phyloP scores from a whole-genome alignment of 2,113 vertebrate genomes.

The Alouatta palliata region DNA sequence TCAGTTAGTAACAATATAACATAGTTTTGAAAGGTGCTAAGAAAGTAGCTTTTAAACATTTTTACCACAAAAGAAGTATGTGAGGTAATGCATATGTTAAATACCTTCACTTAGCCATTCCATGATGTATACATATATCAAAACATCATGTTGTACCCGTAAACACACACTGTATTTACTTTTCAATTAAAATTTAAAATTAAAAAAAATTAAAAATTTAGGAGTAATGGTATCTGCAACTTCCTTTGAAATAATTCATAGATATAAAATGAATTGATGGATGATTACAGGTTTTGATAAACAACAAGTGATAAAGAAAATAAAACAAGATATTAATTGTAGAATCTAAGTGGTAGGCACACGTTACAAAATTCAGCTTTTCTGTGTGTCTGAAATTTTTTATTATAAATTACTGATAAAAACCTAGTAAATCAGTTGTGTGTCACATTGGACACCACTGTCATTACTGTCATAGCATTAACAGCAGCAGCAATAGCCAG shows the following conservation, averaged over 20 bases:
- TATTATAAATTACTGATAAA: neutral
- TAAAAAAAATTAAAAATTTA: neutral
- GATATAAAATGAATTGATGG: neutral
- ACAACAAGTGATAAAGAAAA: neutral
- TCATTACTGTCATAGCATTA: neutral
- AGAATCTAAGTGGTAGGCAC: neutral
- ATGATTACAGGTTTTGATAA: neutral
- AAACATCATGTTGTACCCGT: neutral
- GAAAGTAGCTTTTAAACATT: neutral
- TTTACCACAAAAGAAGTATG: neutral
- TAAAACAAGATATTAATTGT: neutral
- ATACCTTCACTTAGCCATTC: neutral
- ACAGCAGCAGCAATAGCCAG: neutral
- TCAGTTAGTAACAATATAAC: no score
- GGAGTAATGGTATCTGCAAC: neutral
- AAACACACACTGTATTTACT: neutral
- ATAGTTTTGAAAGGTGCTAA: neutral
- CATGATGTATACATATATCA: neutral
- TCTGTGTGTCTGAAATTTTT: neutral
- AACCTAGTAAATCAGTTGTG: neutral
- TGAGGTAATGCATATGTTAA: neutral
- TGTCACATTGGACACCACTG: neutral
- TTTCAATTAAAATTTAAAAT: neutral
- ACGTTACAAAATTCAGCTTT: neutral
- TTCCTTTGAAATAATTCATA: neutral